Conservation (phyloP, 2,113 vertebrate species). For the Notechis scutatus region DNA sequence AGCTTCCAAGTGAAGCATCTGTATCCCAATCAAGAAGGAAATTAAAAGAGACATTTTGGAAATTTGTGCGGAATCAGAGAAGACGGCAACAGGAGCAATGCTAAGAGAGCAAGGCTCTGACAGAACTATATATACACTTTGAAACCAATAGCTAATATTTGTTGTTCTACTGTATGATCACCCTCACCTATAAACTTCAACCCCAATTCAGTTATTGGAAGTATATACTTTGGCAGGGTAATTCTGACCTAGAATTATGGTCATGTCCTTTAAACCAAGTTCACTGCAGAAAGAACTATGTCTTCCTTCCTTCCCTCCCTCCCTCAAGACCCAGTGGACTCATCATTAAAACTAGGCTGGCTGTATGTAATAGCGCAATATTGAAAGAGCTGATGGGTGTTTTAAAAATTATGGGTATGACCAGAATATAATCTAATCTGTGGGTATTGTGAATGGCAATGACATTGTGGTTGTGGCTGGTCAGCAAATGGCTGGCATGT, state of each 20-base stretch:
- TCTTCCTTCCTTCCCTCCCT: neutral
- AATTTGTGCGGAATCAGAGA: neutral
- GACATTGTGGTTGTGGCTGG: neutral
- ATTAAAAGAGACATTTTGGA: slow-evolving; percentile 46
- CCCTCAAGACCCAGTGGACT: neutral
- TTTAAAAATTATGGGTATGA: neutral
- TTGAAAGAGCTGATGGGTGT: neutral
- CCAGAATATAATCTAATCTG: neutral
- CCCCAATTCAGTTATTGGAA: slow-evolving; percentile 62
- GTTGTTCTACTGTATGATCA: neutral
- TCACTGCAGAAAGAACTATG: neutral
- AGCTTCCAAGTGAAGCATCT: slow-evolving; percentile 24
- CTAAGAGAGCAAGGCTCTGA: neutral
- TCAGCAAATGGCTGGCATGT: neutral
- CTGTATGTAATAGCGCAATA: neutral
- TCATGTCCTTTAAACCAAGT: neutral
- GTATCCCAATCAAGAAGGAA: slow-evolving; percentile 35
- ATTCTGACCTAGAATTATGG: neutral
- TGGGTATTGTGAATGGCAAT: neutral
- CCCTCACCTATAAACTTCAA: too few species aligned
- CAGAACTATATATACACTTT: slow-evolving; percentile 8
- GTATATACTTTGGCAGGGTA: neutral
- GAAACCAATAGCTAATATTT: neutral
- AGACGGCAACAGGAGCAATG: neutral
- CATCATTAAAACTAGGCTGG: neutral